Conservation (phyloP, 2,797 vertebrate genomes). For the Distichodus sexfasciatus region DNA sequence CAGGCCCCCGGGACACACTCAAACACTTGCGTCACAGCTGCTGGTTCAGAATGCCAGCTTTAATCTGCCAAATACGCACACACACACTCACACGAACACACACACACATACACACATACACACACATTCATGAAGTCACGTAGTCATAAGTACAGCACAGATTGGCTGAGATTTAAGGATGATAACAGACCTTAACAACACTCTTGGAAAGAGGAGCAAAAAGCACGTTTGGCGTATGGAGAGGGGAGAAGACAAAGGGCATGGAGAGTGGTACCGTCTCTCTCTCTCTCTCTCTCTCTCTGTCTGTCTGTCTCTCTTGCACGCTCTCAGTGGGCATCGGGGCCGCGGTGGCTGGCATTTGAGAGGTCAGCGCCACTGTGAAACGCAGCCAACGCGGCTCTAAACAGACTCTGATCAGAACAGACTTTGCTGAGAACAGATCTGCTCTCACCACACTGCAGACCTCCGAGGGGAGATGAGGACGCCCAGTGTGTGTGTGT, state of each 20-base stretch:
- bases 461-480: not conserved
- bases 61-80: slow-evolving; percentile 34
- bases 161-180: not conserved
- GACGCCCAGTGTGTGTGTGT: not conserved
- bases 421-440: not conserved
- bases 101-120: not conserved
- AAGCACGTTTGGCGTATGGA: no score
- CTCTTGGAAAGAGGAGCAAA: not conserved
- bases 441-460: not conserved
- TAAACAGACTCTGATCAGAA: not conserved
- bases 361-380: no score
- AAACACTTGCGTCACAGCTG: slow-evolving; percentile 34
- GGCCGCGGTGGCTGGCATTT: no score
- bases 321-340: no score
- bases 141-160: not conserved
- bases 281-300: no score
- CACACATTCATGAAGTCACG: not conserved
- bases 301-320: no score
- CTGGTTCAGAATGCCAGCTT: slow-evolving; percentile 21
- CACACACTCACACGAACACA: slow-evolving; percentile 17
- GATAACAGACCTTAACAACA: slow-evolving; percentile 8
- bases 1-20: not conserved
- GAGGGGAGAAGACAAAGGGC: not conserved
- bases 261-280: no score
- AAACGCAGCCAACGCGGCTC: not conserved